A percentile compares a stretch with the other conserved stretches of the same genome.
phyloP scores from a whole-genome alignment of 2,797 vertebrate genomes.

The Melanotaenia boesemani region DNA sequence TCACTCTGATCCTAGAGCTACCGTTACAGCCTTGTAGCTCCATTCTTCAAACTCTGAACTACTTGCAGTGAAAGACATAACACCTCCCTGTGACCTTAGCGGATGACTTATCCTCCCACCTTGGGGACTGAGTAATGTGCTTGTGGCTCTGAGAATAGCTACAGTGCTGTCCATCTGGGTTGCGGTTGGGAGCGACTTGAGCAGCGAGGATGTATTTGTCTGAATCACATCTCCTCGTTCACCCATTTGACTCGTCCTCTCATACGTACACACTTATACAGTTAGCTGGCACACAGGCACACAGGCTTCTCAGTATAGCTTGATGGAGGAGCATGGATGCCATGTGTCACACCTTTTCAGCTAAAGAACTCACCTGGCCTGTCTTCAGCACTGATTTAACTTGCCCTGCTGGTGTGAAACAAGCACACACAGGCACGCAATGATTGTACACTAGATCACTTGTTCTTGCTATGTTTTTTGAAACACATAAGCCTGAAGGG shows the following conservation, averaged over 20 bases:
- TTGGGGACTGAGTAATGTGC: constrained; percentile 73
- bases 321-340: constrained; percentile 71
- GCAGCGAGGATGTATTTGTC: constrained; percentile 51
- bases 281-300: constrained; percentile 23
- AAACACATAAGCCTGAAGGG: constrained; percentile 23
- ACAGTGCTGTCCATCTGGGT: constrained; percentile 50
- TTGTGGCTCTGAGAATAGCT: constrained; percentile 70
- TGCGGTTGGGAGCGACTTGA: constrained; percentile 35
- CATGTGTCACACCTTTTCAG: constrained; percentile 57
- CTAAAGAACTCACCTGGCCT: constrained; percentile 66
- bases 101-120: constrained; percentile 73
- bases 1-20: constrained; percentile 49
- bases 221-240: constrained; percentile 59
- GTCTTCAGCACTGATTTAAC: constrained; percentile 63
- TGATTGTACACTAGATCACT: constrained; percentile 28
- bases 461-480: constrained; percentile 36
- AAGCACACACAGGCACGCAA: constrained; percentile 13
- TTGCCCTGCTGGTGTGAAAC: constrained; percentile 33
- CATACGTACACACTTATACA: constrained; percentile 20
- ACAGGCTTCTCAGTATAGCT: constrained; percentile 35
- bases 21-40: constrained; percentile 49
- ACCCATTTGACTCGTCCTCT: constrained; percentile 39
- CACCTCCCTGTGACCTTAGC: constrained; percentile 70
- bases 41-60: constrained; percentile 68
- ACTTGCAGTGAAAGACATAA: constrained; percentile 65